Percentiles rank a stretch among this genome's conserved stretches.
Conservation (phyloP, 2,888 invertebrate genomes). For the Carabus problematicus region DNA sequence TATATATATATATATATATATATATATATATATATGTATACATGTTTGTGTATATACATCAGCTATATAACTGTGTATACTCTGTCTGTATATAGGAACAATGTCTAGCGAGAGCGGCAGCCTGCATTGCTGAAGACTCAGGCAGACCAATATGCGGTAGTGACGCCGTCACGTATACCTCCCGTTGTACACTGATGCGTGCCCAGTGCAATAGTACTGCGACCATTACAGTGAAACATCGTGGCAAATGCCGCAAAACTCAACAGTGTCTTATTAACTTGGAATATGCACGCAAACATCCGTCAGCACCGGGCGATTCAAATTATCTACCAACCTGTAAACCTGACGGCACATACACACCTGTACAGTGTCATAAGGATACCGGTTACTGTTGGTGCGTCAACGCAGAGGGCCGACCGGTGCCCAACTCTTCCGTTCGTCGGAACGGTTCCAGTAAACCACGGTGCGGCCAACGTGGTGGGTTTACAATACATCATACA, state of each 20-base stretch:
- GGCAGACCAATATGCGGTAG: constrained; percentile 75
- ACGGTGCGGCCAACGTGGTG: constrained; percentile 63
- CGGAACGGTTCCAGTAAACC: constrained; percentile 67
- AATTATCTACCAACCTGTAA: constrained; percentile 79
- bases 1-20: too few species aligned
- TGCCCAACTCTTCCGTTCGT: constrained; percentile 79
- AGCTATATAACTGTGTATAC: neutral
- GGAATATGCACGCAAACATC: constrained; percentile 59
- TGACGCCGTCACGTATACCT: constrained; percentile 83
- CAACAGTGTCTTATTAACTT: constrained; percentile 54
- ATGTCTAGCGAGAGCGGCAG: constrained; percentile 22
- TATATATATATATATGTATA: too few species aligned
- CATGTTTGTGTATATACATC: too few species aligned
- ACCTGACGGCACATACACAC: constrained; percentile 82
- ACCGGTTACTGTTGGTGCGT: constrained; percentile 91
- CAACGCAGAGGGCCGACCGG: constrained; percentile 72
- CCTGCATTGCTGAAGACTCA: constrained; percentile 38
- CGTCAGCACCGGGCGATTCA: constrained; percentile 56
- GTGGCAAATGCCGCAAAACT: constrained; percentile 45
- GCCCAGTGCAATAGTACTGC: constrained; percentile 77
- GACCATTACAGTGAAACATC: constrained; percentile 51
- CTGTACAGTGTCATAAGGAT: constrained; percentile 83
- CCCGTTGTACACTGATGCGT: constrained; percentile 78
- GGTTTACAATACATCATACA: neutral
- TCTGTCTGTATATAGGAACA: constrained; percentile 23